Base-by-base conservation (phyloP, 2,888 invertebrate genomes). In the Melieria picta region DNA sequence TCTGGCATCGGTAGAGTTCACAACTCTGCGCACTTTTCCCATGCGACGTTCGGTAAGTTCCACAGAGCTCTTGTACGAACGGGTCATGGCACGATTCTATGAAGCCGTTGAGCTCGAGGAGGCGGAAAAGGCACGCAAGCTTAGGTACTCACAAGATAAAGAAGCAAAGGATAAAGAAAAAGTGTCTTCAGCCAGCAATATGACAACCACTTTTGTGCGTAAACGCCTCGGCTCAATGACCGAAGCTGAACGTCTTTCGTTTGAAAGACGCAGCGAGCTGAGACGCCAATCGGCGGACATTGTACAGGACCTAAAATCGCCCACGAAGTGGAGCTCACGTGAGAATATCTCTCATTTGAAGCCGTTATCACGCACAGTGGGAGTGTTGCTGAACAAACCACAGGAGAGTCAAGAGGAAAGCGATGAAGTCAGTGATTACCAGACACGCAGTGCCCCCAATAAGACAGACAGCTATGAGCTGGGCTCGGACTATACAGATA, bases 71-170 rank as follows among this genome's bases (percentile, higher is more conserved):
- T 89, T 95, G 0, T 94, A 94, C 83, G 94, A 94, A 83, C 90
- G 91, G 60, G 93, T 94, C 10, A 93, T 95, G 93, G 93, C 92
- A 7, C 89, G 94, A 55, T 93, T 95, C 83, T 93, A 94, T 82
- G 91, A 92, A 84, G 94, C 93, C 9, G 91, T 93, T 4, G 92
- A 91, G 69, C 89, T 92, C 78, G 93, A 94, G 83, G 92, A 94
- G 84, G 90, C 91, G 30, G 91, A 92, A 79, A 88, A 84, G 61
- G 81, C 79, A 78, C 79, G 83, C 52, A 81, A 87, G 74, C 66
- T 84, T 58, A 78, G 85, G 72, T 74, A 76, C 11, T 78, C 79
- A 4, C 80, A 79, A 46, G 82, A 82, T 7, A 83, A 80, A 75
- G 57, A 45, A 13, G 47, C 74, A 0, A 75, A 69, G 0, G 57